A percentile compares a stretch with the other conserved stretches of the same genome.
Evolutionary conservation across 2,113 vertebrate genomes (phyloP).

Genomic region (Edolisoma coerulescens): DNA sequence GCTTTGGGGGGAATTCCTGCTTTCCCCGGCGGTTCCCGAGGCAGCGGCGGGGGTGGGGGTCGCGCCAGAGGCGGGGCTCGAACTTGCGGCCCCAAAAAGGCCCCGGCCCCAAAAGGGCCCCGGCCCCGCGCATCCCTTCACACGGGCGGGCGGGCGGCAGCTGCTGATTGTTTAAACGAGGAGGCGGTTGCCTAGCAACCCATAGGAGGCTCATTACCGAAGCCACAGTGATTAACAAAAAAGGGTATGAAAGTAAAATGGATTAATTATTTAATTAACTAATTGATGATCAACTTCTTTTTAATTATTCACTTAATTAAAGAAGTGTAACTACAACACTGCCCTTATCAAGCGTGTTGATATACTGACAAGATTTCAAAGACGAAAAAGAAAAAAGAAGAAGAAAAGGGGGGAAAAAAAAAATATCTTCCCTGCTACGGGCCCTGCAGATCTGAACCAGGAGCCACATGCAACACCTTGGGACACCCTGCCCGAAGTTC

Average conservation of each 20-base stretch:
- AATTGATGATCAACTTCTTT: slow-evolving; percentile 83
- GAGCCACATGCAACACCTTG: accelerated
- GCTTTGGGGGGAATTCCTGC: neutral
- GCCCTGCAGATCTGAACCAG: neutral
- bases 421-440: neutral
- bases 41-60: accelerated
- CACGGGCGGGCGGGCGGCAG: slow-evolving; percentile 67
- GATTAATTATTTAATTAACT: slow-evolving; percentile 80
- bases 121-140: slow-evolving; percentile 25
- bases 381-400: slow-evolving; percentile 27
- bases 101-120: neutral
- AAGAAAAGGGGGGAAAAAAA: neutral
- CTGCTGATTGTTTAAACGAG: slow-evolving; percentile 74
- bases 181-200: slow-evolving; percentile 81
- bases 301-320: slow-evolving; percentile 84
- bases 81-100: neutral
- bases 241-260: slow-evolving; percentile 74
- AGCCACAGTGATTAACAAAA: slow-evolving; percentile 81
- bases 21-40: neutral
- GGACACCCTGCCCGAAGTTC: neutral
- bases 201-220: slow-evolving; percentile 78
- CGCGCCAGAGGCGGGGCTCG: neutral
- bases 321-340: slow-evolving; percentile 75
- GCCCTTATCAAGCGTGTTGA: slow-evolving; percentile 67
- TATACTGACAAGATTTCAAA: slow-evolving; percentile 66